phyloP scores from a whole-genome alignment of 2,113 vertebrate genomes.

The Muntiacus muntjak region DNA sequence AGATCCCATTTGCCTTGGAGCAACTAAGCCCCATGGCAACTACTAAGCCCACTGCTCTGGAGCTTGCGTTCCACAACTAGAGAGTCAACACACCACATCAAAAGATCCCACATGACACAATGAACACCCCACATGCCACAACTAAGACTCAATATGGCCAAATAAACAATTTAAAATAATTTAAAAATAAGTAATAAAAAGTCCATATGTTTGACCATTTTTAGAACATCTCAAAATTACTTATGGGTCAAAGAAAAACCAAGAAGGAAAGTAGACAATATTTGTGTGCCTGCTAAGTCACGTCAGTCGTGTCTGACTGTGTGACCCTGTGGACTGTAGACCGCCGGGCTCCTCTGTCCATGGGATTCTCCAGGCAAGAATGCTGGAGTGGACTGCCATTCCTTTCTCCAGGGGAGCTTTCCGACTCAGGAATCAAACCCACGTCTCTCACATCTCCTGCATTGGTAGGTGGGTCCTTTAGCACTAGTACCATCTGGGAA shows the following conservation, averaged over 20 bases:
- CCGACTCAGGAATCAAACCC: neutral
- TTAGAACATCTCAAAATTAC: neutral
- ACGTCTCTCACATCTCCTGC: neutral
- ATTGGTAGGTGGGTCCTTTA: neutral
- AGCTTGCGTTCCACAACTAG: neutral
- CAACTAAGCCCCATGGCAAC: neutral
- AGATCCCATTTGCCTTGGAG: neutral
- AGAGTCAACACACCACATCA: neutral
- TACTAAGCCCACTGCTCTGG: neutral
- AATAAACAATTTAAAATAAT: neutral
- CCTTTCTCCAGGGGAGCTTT: neutral
- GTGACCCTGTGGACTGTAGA: fast-evolving
- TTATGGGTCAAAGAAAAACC: neutral
- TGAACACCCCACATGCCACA: neutral
- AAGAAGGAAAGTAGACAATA: neutral
- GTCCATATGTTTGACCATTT: neutral
- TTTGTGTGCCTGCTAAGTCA: neutral
- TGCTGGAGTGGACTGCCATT: neutral
- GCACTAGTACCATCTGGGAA: neutral
- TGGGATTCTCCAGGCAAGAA: neutral
- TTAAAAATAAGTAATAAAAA: neutral
- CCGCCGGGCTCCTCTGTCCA: neutral
- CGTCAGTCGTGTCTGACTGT: neutral
- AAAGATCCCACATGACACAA: neutral
- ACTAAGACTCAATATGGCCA: neutral